phyloP scores from a whole-genome alignment of 2,113 vertebrate species.

The Hemibagrus wyckioides region DNA sequence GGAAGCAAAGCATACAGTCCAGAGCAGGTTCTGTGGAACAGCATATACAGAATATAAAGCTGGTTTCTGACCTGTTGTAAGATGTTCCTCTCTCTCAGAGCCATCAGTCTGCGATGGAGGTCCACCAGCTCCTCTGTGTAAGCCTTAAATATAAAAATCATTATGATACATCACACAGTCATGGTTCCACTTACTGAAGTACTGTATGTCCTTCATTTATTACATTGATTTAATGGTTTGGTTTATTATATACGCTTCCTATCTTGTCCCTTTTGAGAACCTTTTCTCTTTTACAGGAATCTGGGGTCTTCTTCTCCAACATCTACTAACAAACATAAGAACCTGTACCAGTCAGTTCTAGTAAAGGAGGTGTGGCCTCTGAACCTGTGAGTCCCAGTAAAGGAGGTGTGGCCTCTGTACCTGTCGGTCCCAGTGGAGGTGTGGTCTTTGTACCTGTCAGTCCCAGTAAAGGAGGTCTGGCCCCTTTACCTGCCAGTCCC shows the following conservation, averaged over 20 bases:
- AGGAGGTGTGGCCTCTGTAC: no score
- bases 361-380: no score
- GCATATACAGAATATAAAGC: neutral
- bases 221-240: neutral
- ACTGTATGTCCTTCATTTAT: neutral
- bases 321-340: neutral
- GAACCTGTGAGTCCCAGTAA: no score
- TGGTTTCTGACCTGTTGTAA: slow-evolving; percentile 11
- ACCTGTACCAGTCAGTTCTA: no score
- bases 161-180: neutral
- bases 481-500: no score
- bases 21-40: neutral
- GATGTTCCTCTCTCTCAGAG: neutral
- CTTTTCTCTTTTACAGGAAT: neutral
- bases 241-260: neutral
- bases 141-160: neutral
- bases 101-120: slow-evolving; percentile 16
- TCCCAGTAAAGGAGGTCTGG: no score
- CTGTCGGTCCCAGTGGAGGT: no score
- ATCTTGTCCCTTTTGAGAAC: neutral
- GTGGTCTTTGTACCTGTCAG: no score
- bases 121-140: slow-evolving; percentile 11
- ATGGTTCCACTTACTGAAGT: neutral
- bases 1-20: neutral
- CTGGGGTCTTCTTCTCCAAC: neutral